A percentile compares a stretch with the other conserved stretches of the same genome.
Conservation (phyloP, 1,140 invertebrate genomes). For the Hycleus phaleratus region DNA sequence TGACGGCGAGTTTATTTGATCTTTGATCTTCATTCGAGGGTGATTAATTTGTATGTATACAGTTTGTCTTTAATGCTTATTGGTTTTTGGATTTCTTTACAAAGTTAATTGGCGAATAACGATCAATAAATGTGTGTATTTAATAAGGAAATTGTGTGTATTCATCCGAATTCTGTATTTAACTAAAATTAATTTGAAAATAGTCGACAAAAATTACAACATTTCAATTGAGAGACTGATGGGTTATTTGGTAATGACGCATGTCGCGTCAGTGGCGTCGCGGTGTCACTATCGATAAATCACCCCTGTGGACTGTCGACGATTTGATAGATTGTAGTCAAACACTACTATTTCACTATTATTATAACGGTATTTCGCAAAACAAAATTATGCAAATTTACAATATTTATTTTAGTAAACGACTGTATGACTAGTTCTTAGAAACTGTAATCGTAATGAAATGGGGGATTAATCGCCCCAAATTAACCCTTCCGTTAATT, state of each 20-base stretch:
- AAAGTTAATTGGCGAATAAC: constrained; percentile 6
- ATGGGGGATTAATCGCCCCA: constrained; percentile 23
- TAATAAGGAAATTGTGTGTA: constrained; percentile 3
- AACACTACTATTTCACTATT: no score
- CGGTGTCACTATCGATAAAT: constrained; percentile 27
- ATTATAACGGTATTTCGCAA: no score
- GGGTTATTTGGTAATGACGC: constrained; percentile 29
- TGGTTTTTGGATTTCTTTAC: no score
- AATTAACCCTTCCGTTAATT: constrained; percentile 30
- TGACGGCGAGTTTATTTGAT: no score
- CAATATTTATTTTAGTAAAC: no score
- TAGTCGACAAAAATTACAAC: constrained; percentile 15
- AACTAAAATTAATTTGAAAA: not conserved
- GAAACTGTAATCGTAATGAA: not conserved
- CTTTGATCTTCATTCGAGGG: no score
- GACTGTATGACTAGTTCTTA: not conserved
- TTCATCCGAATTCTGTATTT: no score
- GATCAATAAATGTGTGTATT: constrained; percentile 4
- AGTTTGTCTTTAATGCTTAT: no score
- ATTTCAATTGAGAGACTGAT: constrained; percentile 26
- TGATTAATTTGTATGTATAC: no score
- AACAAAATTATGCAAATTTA: no score
- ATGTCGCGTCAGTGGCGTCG: constrained; percentile 24
- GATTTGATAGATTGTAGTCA: no score
- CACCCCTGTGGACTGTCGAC: constrained; percentile 2